Evolutionary conservation across 2,113 vertebrate genomes (phyloP).

Genomic region (Muntiacus muntjak): DNA sequence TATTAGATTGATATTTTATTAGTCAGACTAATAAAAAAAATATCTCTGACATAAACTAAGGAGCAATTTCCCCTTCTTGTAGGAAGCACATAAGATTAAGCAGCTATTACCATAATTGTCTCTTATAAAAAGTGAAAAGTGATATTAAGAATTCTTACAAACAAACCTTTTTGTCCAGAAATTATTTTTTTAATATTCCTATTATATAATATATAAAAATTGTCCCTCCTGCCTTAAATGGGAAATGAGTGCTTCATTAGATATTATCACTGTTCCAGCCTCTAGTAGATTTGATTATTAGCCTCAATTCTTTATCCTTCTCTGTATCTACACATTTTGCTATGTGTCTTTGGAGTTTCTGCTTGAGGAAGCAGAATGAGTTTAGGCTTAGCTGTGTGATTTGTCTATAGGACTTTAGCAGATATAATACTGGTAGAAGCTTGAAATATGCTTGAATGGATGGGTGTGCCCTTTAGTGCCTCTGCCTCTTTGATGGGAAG

Average conservation of each 20-base stretch:
- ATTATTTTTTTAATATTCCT: not conserved
- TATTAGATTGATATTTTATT: too few relatives aligned
- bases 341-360: not conserved
- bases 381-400: not conserved
- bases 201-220: not conserved
- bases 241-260: not conserved
- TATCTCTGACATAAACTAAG: not conserved
- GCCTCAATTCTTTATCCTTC: not conserved
- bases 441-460: not conserved
- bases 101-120: not conserved
- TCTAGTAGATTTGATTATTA: not conserved
- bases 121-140: not conserved
- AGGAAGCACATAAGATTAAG: not conserved
- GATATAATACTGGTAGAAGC: not conserved
- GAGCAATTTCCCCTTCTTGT: not conserved
- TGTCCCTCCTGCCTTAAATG: not conserved
- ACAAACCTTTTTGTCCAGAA: not conserved
- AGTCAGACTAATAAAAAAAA: too few relatives aligned
- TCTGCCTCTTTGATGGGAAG: not conserved
- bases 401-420: not conserved
- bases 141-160: not conserved
- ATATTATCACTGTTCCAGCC: not conserved
- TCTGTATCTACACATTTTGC: not conserved
- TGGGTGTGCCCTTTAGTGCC: not conserved
- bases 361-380: not conserved